Evolutionary conservation across 1,140 invertebrate genomes (phyloP).

Genomic region (Drosophila ananassae): DNA sequence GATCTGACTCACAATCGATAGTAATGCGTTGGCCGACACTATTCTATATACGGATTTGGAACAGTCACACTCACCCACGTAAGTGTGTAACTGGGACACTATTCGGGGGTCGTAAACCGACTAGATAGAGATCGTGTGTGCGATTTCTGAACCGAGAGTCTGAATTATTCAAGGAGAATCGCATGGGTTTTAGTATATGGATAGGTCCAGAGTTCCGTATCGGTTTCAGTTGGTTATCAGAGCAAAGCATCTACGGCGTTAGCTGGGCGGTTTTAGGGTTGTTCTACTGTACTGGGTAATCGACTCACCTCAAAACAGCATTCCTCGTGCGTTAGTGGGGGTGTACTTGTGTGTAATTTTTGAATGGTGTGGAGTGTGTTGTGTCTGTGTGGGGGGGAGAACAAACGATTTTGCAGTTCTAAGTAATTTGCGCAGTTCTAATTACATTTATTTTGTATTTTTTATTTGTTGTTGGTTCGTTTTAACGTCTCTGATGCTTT

Average conservation of each 20-base stretch:
- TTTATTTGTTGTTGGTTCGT: slow-evolving; percentile 27
- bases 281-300: slow-evolving; percentile 28
- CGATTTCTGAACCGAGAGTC: slow-evolving; percentile 35
- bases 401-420: slow-evolving; percentile 46
- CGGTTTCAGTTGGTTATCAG: slow-evolving; percentile 29
- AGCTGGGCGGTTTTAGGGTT: slow-evolving; percentile 30
- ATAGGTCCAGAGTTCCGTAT: slow-evolving; percentile 15
- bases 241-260: slow-evolving; percentile 44
- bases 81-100: slow-evolving; percentile 72
- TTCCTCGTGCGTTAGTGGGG: slow-evolving; percentile 37
- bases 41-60: slow-evolving; percentile 43
- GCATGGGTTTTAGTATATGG: slow-evolving; percentile 30
- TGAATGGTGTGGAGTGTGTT: neutral
- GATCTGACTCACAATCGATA: slow-evolving; percentile 44
- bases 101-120: slow-evolving; percentile 65
- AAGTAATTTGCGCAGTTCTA: slow-evolving; percentile 75
- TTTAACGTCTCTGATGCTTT: slow-evolving; percentile 8
- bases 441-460: slow-evolving; percentile 51
- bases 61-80: slow-evolving; percentile 45
- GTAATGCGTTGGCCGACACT: slow-evolving; percentile 29
- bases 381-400: slow-evolving; percentile 7
- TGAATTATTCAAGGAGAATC: slow-evolving; percentile 64
- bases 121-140: slow-evolving; percentile 44
- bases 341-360: slow-evolving; percentile 15
- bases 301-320: slow-evolving; percentile 59